Percentiles rank a stretch among this genome's conserved stretches.
These are phyloP conservation scores for Thamnophis sirtalis DNA, from an alignment of 2,113 vertebrate genomes.

Conservation along the genomic window DNA sequence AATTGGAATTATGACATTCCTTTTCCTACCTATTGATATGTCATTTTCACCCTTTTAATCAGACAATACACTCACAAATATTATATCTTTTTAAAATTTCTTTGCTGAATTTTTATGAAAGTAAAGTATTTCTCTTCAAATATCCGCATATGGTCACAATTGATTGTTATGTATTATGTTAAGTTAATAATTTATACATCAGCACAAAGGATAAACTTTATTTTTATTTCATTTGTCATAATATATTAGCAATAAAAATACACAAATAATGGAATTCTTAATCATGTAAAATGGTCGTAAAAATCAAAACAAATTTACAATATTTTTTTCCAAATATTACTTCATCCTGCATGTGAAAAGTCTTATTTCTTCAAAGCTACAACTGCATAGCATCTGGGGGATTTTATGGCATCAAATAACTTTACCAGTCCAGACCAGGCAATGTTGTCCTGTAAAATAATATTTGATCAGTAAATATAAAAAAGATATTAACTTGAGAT, in stretches of 20 bases:
- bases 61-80: not conserved
- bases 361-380: constrained; percentile 79
- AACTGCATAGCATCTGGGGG: constrained; percentile 90
- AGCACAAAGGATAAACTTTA: constrained; percentile 11
- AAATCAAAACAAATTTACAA: constrained; percentile 10
- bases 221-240: constrained; percentile 26
- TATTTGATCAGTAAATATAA: constrained; percentile 46
- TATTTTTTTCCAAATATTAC: constrained; percentile 21
- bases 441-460: constrained; percentile 76
- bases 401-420: constrained; percentile 92
- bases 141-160: not conserved
- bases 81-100: not conserved
- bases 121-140: too few species aligned
- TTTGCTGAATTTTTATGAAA: not conserved
- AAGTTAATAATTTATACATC: constrained; percentile 29
- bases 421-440: constrained; percentile 86
- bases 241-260: constrained; percentile 10
- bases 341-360: constrained; percentile 36
- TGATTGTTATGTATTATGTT: constrained; percentile 29
- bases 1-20: not conserved
- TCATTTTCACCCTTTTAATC: not conserved
- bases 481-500: constrained; percentile 37
- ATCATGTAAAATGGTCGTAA: constrained; percentile 35
- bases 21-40: not conserved
- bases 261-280: not conserved